phyloP scores from a whole-genome alignment of 53 echinoderm and acorn worm genomes.

The Zoroaster sp. region DNA sequence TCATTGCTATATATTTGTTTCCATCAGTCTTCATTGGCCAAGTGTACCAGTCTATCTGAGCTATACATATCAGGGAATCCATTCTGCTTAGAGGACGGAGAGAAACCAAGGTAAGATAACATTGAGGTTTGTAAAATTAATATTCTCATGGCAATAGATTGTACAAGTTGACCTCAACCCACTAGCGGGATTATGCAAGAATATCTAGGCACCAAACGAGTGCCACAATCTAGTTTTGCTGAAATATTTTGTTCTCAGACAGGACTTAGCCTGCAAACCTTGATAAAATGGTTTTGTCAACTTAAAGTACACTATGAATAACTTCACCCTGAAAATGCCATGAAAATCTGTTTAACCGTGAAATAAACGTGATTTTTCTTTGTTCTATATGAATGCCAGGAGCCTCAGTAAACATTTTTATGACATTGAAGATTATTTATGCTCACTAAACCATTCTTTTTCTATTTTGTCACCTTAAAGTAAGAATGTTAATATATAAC shows the following conservation, averaged over 20 bases:
- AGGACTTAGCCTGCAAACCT: too few species aligned
- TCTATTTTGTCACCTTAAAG: too few species aligned
- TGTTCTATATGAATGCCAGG: too few species aligned
- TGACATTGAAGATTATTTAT: too few species aligned
- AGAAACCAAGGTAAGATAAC: slow-evolving; percentile 59
- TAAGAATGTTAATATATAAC: too few species aligned
- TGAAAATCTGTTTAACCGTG: too few species aligned
- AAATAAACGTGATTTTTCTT: too few species aligned
- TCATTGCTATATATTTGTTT: background rate
- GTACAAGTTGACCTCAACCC: background rate
- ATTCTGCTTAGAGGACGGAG: slow-evolving; percentile 61
- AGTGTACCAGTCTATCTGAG: slow-evolving; percentile 74
- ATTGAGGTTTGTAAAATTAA: background rate
- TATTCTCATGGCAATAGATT: background rate
- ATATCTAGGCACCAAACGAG: background rate
- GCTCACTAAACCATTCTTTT: too few species aligned
- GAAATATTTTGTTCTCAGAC: background rate
- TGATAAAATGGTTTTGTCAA: too few species aligned
- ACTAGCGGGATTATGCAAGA: background rate
- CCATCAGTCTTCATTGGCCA: slow-evolving; percentile 66
- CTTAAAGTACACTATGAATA: too few species aligned
- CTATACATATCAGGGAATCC: slow-evolving; percentile 82
- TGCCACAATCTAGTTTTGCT: background rate
- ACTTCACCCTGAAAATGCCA: too few species aligned
- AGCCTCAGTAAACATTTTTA: too few species aligned